phyloP scores from a whole-genome alignment of 1,140 invertebrate species.

The Odontomachus brunneus region DNA sequence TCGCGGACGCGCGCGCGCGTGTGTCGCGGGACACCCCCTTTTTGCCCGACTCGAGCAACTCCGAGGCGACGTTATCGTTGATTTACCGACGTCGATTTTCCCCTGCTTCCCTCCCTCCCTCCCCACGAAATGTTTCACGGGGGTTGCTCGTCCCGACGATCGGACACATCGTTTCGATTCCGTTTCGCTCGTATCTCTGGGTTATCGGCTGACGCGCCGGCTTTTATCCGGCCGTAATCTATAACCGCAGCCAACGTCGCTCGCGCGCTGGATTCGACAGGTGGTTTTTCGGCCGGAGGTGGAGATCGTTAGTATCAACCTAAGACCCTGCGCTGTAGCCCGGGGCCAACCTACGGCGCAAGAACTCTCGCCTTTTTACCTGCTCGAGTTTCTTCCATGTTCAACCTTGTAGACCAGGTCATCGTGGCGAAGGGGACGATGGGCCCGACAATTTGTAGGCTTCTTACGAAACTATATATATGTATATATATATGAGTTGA shows the following conservation, averaged over 20 bases:
- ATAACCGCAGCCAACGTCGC: constrained; percentile 40
- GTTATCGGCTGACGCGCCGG: constrained; percentile 52
- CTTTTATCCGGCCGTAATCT: constrained; percentile 58
- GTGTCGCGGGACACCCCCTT: constrained; percentile 23
- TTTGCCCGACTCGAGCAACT: constrained; percentile 31
- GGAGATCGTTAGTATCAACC: constrained; percentile 60
- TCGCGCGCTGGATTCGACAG: constrained; percentile 59
- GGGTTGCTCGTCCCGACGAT: not conserved
- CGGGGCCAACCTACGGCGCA: constrained; percentile 38
- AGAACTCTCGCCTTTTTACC: constrained; percentile 49
- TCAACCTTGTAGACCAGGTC: not conserved
- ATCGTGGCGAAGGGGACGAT: too few relatives aligned
- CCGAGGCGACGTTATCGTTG: constrained; percentile 38
- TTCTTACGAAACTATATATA: constrained; percentile 48
- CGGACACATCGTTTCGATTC: constrained; percentile 33
- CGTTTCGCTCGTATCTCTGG: constrained; percentile 48
- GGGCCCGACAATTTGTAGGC: constrained; percentile 44
- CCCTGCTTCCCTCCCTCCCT: not conserved
- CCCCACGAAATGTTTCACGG: constrained; percentile 7
- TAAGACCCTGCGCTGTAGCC: constrained; percentile 51
- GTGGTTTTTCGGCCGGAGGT: constrained; percentile 62
- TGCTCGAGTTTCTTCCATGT: constrained; percentile 33
- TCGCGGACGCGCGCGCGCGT: not conserved
- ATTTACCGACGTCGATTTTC: constrained; percentile 47
- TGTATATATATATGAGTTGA: too few relatives aligned